Evolutionary conservation across 2,113 vertebrate species (phyloP), one percentile per base, ranked within the genome.

Genomic region (Epinephelus moara): DNA sequence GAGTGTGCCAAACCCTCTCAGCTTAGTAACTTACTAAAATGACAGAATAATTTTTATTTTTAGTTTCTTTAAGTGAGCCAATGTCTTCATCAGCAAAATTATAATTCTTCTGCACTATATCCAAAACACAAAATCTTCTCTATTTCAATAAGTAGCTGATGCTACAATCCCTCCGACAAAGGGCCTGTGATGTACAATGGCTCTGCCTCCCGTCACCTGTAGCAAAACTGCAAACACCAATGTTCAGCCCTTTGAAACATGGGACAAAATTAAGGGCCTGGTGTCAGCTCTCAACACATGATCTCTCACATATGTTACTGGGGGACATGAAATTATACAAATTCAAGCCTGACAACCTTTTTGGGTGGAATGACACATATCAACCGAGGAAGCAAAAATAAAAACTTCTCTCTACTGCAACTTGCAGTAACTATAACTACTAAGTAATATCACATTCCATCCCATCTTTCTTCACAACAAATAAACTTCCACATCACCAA

Each of bases 401-500:
- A 37, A 49, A 53, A 57, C 27, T 11, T 55, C 3, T 52, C 13
- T 50, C 21, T 71, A 77, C 77, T 85, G 63, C 59, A 78, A 63
- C 47, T 45, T 23, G 40, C 69, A 80, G 62, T 62, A 75, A 63
- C 23, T 75, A 62, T 62, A 75, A 63, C 23, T 75, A 62, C 23
- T 21, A 59, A 70, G 62, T 66, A 25, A 56, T 25, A 21, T 70
- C 19, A 47, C 6, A 62, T 45, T 59, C 25, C 7, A 55, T 7
- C 15, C 30, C 2, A 19, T 73, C 21, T 15, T 11, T 76, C 56
- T 59, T 61, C 56, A 56, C n/a, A 70, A 63, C 50, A 87, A 82
- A 82, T 27, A 79, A 25, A 81, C 37, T 33, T 75, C 84, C 71
- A 78, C 69, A 59, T 63, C 45, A 60, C 25, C 47, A 59, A 88